Evolutionary conservation across 2,113 vertebrate species (phyloP).

Genomic region (Melanerpes aurifrons): DNA sequence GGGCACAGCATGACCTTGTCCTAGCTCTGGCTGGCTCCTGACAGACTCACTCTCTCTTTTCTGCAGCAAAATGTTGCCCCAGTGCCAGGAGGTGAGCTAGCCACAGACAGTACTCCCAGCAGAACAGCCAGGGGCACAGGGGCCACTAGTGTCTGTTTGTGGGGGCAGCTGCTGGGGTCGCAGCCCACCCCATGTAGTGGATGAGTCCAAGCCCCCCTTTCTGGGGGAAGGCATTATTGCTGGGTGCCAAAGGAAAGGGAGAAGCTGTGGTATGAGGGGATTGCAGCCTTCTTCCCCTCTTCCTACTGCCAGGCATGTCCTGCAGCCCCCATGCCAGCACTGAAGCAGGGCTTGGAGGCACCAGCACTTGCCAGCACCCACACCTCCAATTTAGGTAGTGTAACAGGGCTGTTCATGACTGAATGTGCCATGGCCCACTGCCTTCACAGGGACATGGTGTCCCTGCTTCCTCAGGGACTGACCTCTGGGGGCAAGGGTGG

Average conservation of each 20-base stretch:
- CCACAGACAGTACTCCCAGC: fast-evolving
- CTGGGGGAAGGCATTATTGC: not conserved
- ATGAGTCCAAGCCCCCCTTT: not conserved
- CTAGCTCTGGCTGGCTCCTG: fast-evolving
- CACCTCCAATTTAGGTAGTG: not conserved
- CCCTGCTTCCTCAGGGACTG: not conserved
- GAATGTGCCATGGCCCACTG: not conserved
- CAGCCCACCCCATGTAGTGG: fast-evolving
- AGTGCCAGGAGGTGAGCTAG: not conserved
- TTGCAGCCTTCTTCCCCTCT: fast-evolving
- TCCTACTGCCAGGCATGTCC: not conserved
- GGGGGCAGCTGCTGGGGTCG: not conserved
- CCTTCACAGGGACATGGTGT: not conserved
- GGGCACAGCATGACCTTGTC: not conserved
- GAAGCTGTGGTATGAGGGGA: fast-evolving
- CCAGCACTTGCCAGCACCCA: fast-evolving
- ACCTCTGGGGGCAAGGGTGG: not conserved
- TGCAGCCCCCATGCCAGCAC: fast-evolving
- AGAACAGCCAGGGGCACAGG: not conserved
- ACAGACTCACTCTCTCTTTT: not conserved
- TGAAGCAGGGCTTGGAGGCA: not conserved
- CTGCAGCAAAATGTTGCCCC: not conserved
- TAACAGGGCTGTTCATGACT: not conserved
- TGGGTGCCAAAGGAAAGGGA: not conserved
- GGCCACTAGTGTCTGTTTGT: fast-evolving